These are phyloP conservation scores for Vimba vimba DNA, from an alignment of 2,113 vertebrate genomes.

Conservation along the genomic window DNA sequence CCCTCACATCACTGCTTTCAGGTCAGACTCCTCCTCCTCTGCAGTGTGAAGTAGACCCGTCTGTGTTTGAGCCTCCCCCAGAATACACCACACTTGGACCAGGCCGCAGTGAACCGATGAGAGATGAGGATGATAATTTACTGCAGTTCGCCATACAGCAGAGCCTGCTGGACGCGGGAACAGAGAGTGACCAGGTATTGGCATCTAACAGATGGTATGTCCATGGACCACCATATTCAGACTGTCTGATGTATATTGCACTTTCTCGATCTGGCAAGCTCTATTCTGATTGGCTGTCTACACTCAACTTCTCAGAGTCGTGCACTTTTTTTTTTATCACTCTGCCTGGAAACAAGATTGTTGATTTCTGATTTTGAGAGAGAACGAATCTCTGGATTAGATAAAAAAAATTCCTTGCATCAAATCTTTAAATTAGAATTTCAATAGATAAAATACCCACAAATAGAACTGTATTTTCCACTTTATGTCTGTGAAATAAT, in stretches of 20 bases:
- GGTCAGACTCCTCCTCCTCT: conserved; percentile 73
- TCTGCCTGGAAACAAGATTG: neutral
- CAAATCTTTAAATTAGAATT: too few relatives aligned
- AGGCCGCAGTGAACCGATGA: conserved; percentile 87
- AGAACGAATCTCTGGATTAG: neutral
- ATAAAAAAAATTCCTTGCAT: too few relatives aligned
- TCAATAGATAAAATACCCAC: too few relatives aligned
- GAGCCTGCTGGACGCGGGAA: conserved; percentile 90
- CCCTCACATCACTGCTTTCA: conserved; percentile 48
- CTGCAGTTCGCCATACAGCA: conserved; percentile 96
- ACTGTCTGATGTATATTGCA: neutral
- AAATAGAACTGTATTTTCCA: too few relatives aligned
- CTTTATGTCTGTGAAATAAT: too few relatives aligned
- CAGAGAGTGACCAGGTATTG: conserved; percentile 88
- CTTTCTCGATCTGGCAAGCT: neutral
- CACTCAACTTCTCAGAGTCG: neutral
- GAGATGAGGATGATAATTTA: conserved; percentile 90
- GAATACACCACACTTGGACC: conserved; percentile 90
- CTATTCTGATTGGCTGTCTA: conserved; percentile 1
- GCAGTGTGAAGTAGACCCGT: conserved; percentile 87
- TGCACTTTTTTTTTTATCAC: neutral
- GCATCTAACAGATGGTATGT: neutral
- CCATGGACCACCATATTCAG: neutral
- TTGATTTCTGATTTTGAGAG: neutral
- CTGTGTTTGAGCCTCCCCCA: conserved; percentile 87